Base-by-base conservation (phyloP, 1,140 invertebrate species). In the Aricia agestis region DNA sequence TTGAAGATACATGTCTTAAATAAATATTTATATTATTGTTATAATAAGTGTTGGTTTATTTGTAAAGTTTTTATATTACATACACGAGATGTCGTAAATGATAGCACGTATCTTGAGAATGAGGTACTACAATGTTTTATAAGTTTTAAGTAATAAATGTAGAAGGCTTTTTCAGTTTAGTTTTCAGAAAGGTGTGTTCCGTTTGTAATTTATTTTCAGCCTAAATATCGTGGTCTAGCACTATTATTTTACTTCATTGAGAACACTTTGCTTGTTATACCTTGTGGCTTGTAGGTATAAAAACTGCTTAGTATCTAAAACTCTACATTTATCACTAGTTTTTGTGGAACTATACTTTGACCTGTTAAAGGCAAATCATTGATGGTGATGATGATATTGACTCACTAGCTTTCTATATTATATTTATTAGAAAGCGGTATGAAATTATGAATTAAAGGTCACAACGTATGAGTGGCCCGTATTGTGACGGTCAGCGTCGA, bases 401-500 rank as follows among this genome's bases (percentile, higher is more conserved):
- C 7, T 6, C 45, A 52, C 45, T 15, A 63, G 19, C 59, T 63
- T 63, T 63, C 59, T 63, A 63, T 63, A 63, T 19, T 63, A 19
- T 63, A 63, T 63, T 63, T 63, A 63, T 63, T 63, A 63, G 59
- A 63, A 63, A 63, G 59, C 19, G n/a, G 18, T 19, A 63, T 17
- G 10, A 19, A 63, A 63, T 10, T 19, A 19, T 63, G 59, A 63
- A n/a, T 18, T 63, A 63, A 63, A 63, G 17, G 59, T 19, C 59
- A 19, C 17, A 25, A 63, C 19, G 19, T 25, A 18, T 59, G 58
- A 59, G 58, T 59, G 17, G 18, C 58, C 58, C 15, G n/a, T 17
- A 19, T 2, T 59, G 76, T 69, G 73, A 74, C 72, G 66, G 59
- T 63, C 59, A 63, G 2, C 59, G 1, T 18, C 0, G 17, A 31